Conservation (phyloP, 2,888 invertebrate species). For the Cinara cedri region DNA sequence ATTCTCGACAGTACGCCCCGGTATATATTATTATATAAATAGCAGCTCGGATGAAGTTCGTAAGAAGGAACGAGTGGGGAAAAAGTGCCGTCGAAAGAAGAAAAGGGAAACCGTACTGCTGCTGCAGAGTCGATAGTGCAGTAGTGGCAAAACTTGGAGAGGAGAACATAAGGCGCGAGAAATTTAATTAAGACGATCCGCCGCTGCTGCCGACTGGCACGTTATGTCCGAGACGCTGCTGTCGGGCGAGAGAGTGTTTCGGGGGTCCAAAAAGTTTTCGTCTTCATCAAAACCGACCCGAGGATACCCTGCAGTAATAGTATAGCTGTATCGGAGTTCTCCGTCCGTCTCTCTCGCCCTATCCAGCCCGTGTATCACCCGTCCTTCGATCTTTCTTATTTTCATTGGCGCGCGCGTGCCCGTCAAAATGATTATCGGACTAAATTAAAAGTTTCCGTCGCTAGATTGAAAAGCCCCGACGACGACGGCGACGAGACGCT, state of each 20-base stretch:
- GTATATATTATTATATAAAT: too few species aligned
- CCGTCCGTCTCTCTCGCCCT: not conserved
- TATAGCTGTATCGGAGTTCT: too few species aligned
- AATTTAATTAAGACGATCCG: slow-evolving; percentile 55
- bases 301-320: not conserved
- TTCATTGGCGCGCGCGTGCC: not conserved
- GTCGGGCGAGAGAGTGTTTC: slow-evolving; percentile 48
- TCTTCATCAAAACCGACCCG: slow-evolving; percentile 50
- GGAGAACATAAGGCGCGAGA: slow-evolving; percentile 54
- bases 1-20: too few species aligned
- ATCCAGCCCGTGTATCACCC: not conserved
- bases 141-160: slow-evolving; percentile 22
- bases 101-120: slow-evolving; percentile 7
- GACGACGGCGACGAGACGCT: not conserved
- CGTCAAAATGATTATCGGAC: slow-evolving; percentile 53
- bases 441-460: slow-evolving; percentile 45
- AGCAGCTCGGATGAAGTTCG: too few species aligned
- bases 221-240: slow-evolving; percentile 43
- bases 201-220: slow-evolving; percentile 31
- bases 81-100: slow-evolving; percentile 13
- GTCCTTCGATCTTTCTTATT: not conserved
- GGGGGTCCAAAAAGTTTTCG: slow-evolving; percentile 51
- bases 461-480: slow-evolving; percentile 34
- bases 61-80: too few species aligned
- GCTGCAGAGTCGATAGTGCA: not conserved